Evolutionary conservation across 2,113 vertebrate species (phyloP).

Genomic region (Embiotoca jacksoni): DNA sequence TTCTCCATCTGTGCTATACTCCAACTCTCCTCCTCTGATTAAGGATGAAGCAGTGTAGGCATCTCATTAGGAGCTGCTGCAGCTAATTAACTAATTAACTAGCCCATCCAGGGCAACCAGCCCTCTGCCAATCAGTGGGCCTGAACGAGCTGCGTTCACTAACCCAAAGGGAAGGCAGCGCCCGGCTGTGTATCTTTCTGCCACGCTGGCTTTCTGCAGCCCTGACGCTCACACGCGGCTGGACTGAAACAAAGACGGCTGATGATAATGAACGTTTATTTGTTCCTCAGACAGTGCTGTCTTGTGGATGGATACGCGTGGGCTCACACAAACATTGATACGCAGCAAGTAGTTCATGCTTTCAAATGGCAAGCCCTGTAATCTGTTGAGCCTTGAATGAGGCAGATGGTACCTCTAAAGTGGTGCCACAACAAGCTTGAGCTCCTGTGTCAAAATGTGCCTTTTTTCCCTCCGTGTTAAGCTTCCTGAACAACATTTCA

Average conservation of each 20-base stretch:
- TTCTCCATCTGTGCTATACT: conserved; percentile 39
- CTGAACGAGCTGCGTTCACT: conserved; percentile 32
- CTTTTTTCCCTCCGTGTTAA: not conserved
- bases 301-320: conserved; percentile 10
- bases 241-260: conserved; percentile 59
- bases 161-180: conserved; percentile 39
- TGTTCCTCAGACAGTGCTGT: conserved; percentile 43
- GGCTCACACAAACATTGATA: conserved; percentile 11
- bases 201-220: conserved; percentile 13
- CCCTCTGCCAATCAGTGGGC: conserved; percentile 61
- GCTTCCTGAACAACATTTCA: conserved; percentile 43
- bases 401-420: conserved; percentile 64
- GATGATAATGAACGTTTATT: conserved; percentile 57
- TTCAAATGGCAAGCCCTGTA: conserved; percentile 46
- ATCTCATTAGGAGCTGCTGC: conserved; percentile 63
- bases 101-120: conserved; percentile 57
- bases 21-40: conserved; percentile 41
- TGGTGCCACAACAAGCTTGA: conserved; percentile 36
- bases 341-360: conserved; percentile 11
- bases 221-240: conserved; percentile 36
- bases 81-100: conserved; percentile 80
- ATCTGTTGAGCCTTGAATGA: conserved; percentile 55
- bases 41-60: conserved; percentile 34
- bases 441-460: conserved; percentile 37
- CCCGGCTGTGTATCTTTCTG: conserved; percentile 24